Conservation (phyloP, 2,113 vertebrate species). For the Recurvirostra avosetta region DNA sequence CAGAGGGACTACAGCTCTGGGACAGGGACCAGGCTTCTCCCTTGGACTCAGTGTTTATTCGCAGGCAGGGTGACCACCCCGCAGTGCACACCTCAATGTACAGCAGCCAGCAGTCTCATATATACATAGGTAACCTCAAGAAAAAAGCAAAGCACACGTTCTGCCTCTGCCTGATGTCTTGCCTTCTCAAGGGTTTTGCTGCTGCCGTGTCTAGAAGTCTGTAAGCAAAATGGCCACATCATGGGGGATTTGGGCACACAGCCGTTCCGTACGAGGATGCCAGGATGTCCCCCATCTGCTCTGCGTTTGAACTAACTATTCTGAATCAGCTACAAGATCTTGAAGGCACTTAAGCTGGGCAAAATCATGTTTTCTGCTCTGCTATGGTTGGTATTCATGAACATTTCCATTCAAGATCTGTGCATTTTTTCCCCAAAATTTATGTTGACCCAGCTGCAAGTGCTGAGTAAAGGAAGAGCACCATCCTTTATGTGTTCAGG, state of each 20-base stretch:
- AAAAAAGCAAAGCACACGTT: background rate
- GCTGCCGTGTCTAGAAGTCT: background rate
- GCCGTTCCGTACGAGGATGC: background rate
- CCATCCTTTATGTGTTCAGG: background rate
- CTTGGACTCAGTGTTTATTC: fast-evolving
- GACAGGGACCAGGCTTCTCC: background rate
- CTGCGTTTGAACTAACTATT: fast-evolving
- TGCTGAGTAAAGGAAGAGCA: background rate
- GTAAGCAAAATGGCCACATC: background rate
- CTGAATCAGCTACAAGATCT: background rate
- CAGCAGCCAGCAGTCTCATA: background rate
- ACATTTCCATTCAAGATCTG: background rate
- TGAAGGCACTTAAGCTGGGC: background rate
- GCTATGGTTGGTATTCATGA: background rate
- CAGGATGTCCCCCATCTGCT: background rate
- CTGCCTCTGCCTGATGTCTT: background rate
- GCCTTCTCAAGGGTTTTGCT: background rate
- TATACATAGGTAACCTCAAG: background rate
- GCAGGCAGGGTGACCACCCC: background rate
- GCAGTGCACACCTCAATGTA: fast-evolving
- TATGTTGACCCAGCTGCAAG: background rate
- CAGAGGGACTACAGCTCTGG: background rate
- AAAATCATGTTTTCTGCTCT: background rate
- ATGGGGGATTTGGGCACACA: fast-evolving
- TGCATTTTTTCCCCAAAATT: background rate